Conservation (phyloP, 2,797 vertebrate genomes). For the Mus caroli region DNA sequence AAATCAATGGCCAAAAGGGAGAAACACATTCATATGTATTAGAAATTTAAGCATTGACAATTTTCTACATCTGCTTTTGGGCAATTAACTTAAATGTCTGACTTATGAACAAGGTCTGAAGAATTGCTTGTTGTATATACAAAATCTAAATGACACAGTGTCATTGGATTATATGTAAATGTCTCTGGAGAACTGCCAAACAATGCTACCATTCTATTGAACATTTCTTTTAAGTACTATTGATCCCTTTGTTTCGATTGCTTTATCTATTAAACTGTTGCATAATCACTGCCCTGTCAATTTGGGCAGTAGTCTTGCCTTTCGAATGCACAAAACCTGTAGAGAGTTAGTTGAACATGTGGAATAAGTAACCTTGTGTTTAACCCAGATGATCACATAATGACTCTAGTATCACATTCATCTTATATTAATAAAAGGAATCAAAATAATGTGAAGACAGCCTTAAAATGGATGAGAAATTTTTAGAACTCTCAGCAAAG, state of each 20-base stretch:
- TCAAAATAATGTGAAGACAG: constrained; percentile 32
- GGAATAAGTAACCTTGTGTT: constrained; percentile 32
- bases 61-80: background rate
- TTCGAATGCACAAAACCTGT: constrained; percentile 31
- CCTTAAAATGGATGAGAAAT: background rate
- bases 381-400: constrained; percentile 18
- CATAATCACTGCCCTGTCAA: constrained; percentile 1
- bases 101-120: background rate
- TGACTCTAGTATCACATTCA: constrained; percentile 17
- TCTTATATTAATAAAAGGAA: constrained; percentile 37
- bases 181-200: background rate
- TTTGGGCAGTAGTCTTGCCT: background rate
- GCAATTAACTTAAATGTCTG: background rate
- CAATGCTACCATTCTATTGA: background rate
- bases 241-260: background rate
- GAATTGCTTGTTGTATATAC: background rate
- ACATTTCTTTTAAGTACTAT: constrained; percentile 5
- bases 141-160: background rate
- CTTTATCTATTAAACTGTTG: constrained; percentile 39
- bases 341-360: background rate
- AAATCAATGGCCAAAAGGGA: background rate
- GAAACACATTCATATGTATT: background rate
- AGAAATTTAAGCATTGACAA: constrained; percentile 6
- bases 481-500: constrained; percentile 62
- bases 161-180: background rate